Evolutionary conservation across 2,888 invertebrate species (phyloP), one percentile per base, ranked within the genome.

Genomic region (Macropis europaea): DNA sequence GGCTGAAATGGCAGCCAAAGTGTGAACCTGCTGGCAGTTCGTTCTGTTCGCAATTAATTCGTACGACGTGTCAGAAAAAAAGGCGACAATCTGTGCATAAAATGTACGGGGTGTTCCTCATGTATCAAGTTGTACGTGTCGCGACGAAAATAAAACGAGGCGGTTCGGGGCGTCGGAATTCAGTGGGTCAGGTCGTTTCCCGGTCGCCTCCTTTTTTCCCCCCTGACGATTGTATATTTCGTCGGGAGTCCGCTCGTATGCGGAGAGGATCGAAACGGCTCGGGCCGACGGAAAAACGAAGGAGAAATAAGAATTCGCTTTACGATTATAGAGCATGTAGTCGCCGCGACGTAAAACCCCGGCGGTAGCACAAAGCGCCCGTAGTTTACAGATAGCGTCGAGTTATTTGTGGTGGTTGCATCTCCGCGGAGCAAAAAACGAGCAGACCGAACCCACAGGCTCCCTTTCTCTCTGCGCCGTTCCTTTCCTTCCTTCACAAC

Each of bases 341-440:
- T 75, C 47, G 70, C 59, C 57, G 52, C 70, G 71, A 75, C 66
- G 70, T 80, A 79, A 45, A 80, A 74, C 72, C 61, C 59, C 57
- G 43, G 70, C 52, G 59, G 61, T 62, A 62, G 59, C 72, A 78
- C 81, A 81, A 82, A 82, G 76, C 76, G 74, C 48, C 26, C 66
- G 66, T 74, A 77, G 80, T 77, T 81, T 81, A 77, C 77, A 71
- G 82, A 82, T 78, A 80, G 80, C 73, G 70, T 54, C 72, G 76
- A 75, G 79, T 76, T 81, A 82, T 82, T 82, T 77, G 80, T 63
- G 73, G 76, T 73, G 52, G 71, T 45, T 64, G 73, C 75, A 64
- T 76, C 74, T 70, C 43, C 47, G 42, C 56, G 76, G 69, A 73
- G 73, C 73, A 60, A 80, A 81, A 78, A 72, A 62, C 52, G 52